Base-by-base conservation (phyloP, 2,113 vertebrate genomes). In the Heptranchias perlo region DNA sequence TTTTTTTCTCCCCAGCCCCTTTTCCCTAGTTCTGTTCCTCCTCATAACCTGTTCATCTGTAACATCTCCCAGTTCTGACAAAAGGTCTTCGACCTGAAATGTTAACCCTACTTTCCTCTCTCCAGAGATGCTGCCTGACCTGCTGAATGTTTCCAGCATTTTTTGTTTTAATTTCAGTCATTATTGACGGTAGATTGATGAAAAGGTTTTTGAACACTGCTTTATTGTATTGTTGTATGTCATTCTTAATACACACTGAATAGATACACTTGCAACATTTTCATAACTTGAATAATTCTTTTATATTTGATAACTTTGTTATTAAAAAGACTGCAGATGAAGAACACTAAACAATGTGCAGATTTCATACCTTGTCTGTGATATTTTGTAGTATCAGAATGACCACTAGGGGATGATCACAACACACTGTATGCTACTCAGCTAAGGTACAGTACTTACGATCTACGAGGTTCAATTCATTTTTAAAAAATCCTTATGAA, bases 341-440 rank as follows among this genome's bases (percentile, higher is more conserved):
- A 47, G 23, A 49, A 86, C 44, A 54, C 52, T 28, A 87, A n/a
- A 82, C 18, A 21, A 58, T 92, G 35, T 23, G 58, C 58, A 93
- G n/a, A 39, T 62, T 62, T 93, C 16, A 23, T 82, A 6, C 5
- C 39, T 58, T 7, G 31, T 61, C 87, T 91, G 31, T 16, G 3
- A 31, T 69, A 16, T 47, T 95, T 67, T 95, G 65, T 69, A 69
- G 52, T 67, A 23, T 52, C 10, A 69, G 35, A 31, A 14, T 95
- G 64, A 69, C 94, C 94, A 95, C 23, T 49, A 73, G 94, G 47
- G 94, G 94, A 49, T 28, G 64, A 69, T 95, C 94, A 95, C 47
- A 52, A 64, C 92, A 94, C 92, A 94, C 92, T 28, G 61, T 39
- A n/a, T 93, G 58, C 58, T 39, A 39, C 39, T 92, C 35, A 23